Evolutionary conservation across 2,797 vertebrate species (phyloP).

Genomic region (Rhinogobio ventralis): DNA sequence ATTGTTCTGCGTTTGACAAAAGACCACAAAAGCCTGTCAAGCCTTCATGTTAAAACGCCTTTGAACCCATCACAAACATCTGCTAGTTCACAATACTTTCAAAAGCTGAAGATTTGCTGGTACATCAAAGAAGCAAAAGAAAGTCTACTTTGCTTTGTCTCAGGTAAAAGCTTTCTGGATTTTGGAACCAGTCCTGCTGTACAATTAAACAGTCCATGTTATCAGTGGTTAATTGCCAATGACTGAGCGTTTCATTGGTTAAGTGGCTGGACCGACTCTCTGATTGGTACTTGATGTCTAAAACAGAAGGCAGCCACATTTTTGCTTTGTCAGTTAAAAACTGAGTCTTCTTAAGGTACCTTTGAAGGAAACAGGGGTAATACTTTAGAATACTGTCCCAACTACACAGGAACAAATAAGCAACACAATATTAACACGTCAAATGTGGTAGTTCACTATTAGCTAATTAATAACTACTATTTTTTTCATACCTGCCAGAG

Average conservation of each 20-base stretch:
- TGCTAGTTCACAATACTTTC: conserved; percentile 28
- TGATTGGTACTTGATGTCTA: neutral
- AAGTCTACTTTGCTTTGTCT: conserved; percentile 23
- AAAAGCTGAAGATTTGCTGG: conserved; percentile 30
- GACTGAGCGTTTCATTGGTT: neutral
- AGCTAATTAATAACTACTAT: no score
- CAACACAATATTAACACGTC: no score
- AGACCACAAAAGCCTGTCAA: conserved; percentile 44
- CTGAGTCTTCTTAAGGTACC: neutral
- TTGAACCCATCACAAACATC: conserved; percentile 31
- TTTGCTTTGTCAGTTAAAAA: neutral
- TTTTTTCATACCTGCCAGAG: no score
- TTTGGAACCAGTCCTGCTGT: conserved; percentile 2
- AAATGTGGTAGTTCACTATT: no score
- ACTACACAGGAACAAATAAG: no score
- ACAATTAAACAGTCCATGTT: neutral
- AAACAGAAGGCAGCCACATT: neutral
- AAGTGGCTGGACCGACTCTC: neutral
- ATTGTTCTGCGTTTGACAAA: conserved; percentile 49
- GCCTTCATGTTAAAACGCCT: conserved; percentile 24
- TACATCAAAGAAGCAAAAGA: conserved; percentile 42
- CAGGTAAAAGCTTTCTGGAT: conserved; percentile 18
- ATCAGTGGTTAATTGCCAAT: conserved; percentile 18
- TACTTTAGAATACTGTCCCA: no score
- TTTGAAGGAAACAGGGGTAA: neutral